phyloP scores from a whole-genome alignment of 1,140 invertebrate species.

The Agraylea sexmaculata region DNA sequence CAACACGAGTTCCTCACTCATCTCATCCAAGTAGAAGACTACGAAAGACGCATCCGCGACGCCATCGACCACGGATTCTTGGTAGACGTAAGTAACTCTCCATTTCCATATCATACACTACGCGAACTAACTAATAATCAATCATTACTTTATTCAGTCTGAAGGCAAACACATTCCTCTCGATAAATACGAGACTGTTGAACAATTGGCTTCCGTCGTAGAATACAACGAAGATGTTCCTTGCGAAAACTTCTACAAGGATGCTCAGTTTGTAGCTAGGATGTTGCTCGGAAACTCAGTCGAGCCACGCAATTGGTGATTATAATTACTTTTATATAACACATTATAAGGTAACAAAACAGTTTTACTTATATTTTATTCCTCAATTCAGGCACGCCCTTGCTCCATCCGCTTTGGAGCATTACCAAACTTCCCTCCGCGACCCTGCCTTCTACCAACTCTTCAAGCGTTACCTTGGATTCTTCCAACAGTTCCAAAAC shows the following conservation, averaged over 20 bases:
- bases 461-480: constrained; percentile 47
- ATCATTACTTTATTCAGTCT: constrained; percentile 21
- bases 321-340: not conserved
- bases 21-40: constrained; percentile 40
- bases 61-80: constrained; percentile 50
- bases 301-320: constrained; percentile 14
- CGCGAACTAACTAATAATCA: not conserved
- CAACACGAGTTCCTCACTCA: constrained; percentile 26
- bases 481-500: constrained; percentile 42
- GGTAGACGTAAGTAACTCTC: constrained; percentile 31
- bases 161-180: constrained; percentile 41
- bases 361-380: too few relatives aligned
- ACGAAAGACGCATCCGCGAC: constrained; percentile 47
- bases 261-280: constrained; percentile 41
- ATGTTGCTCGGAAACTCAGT: constrained; percentile 43
- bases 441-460: constrained; percentile 56
- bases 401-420: constrained; percentile 41
- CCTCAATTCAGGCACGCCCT: constrained; percentile 27
- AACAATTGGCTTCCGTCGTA: constrained; percentile 53
- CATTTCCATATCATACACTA: not conserved
- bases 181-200: constrained; percentile 39
- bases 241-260: constrained; percentile 51
- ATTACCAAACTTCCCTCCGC: constrained; percentile 44
- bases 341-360: not conserved
- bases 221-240: constrained; percentile 53